A percentile compares a stretch with the other conserved stretches of the same genome.
These are phyloP conservation scores for Neoitamus cyanurus DNA, from an alignment of 2,888 invertebrate genomes.

Conservation along the genomic window DNA sequence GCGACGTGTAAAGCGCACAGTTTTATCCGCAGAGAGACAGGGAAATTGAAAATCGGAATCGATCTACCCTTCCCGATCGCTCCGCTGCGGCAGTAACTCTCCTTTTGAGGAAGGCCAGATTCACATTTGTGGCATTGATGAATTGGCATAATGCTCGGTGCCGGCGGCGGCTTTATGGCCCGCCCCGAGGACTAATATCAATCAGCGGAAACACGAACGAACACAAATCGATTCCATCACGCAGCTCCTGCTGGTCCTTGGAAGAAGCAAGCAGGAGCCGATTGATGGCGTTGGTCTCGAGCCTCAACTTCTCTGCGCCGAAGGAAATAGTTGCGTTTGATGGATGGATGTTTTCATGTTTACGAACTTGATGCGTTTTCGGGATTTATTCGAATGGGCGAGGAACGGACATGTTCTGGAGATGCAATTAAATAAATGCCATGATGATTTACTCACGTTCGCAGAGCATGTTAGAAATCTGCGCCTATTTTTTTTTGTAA, in stretches of 20 bases:
- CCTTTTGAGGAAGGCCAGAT: background rate
- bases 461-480: too few species aligned
- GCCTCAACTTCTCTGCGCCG: background rate
- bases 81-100: background rate
- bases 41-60: background rate
- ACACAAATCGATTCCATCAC: constrained; percentile 5
- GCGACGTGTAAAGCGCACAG: too few species aligned
- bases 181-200: background rate
- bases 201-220: background rate
- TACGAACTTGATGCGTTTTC: background rate
- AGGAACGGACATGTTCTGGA: background rate
- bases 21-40: background rate
- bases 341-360: background rate
- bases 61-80: background rate
- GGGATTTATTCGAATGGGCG: background rate
- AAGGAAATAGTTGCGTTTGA: background rate
- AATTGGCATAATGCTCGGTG: background rate
- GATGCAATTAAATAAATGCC: background rate
- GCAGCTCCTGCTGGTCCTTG: background rate
- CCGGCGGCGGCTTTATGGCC: background rate
- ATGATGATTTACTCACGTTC: background rate
- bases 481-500: too few species aligned
- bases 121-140: background rate
- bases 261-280: background rate
- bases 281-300: background rate